Evolutionary conservation across 2,888 invertebrate genomes (phyloP), one percentile per base, ranked within the genome.

Genomic region (Thereva nobilitata): DNA sequence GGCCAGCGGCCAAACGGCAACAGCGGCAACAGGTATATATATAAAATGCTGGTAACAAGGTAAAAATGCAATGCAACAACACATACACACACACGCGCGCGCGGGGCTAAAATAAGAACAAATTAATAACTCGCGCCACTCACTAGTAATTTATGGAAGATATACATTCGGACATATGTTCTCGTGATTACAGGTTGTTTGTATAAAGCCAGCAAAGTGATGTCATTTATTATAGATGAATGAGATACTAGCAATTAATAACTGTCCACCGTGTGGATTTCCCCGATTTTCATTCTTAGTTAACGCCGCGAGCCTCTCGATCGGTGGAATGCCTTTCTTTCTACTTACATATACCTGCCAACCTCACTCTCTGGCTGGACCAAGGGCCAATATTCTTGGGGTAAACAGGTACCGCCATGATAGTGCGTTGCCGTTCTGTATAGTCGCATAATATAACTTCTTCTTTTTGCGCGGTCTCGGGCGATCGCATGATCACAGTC

Each of bases 181-280:
- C 66, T 47, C 68, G 68, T 70, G 70, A 70, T 68, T 70, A 68
- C 71, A 72, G 72, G 70, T 72, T 72, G 71, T 67, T 64, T 50
- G 57, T 50, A 49, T 55, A 53, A 40, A 40, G 55, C 44, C 42
- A 54, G 47, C 40, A 69, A 72, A 75, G 71, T 75, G 75, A 75
- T 76, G 76, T 76, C 75, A 76, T 74, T 76, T 76, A 75, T 72
- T 68, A 66, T 23, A 77, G 77, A 77, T 77, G 77, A 77, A 76
- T 77, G 76, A 75, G 77, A 77, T 77, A 77, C 77, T 77, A 76
- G 77, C 77, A 77, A 77, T 77, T 77, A 77, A 77, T 77, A 77
- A 76, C 77, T 77, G 77, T 77, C 77, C 42, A 77, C 5, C 5
- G 68, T 73, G 75, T 73, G 50, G 50, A 12, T 45, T 10, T 8